A percentile compares a stretch with the other conserved stretches of the same genome.
These are phyloP conservation scores for Clarias laeviceps DNA, from an alignment of 2,797 vertebrate genomes.

Conservation along the genomic window DNA sequence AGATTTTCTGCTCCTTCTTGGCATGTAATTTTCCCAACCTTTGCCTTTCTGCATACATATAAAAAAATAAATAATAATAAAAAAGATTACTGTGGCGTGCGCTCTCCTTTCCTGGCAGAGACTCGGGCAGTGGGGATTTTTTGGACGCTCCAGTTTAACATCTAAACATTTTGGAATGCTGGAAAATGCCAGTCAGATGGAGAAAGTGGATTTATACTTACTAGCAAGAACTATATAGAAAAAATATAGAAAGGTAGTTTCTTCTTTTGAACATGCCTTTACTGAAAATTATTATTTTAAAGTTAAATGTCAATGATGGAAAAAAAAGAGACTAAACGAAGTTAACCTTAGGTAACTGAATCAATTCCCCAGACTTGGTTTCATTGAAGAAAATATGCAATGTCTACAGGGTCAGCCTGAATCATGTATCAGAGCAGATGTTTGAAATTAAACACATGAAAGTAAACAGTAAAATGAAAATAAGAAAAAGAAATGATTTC, in stretches of 20 bases:
- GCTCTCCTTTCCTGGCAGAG: slow-evolving; percentile 30
- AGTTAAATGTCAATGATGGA: not conserved
- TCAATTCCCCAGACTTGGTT: not conserved
- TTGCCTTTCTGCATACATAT: slow-evolving; percentile 7
- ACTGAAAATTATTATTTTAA: not conserved
- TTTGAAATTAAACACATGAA: not conserved
- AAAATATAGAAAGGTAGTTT: not conserved
- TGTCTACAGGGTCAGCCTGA: not conserved
- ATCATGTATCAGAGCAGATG: not conserved
- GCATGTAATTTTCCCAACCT: slow-evolving; percentile 15
- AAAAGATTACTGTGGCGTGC: slow-evolving; percentile 13
- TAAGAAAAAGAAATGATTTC: not conserved
- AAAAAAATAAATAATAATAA: not conserved
- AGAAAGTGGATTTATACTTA: not conserved
- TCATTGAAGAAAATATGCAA: not conserved
- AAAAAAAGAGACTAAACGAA: not conserved
- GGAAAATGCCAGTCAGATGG: slow-evolving; percentile 22
- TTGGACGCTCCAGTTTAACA: slow-evolving; percentile 30
- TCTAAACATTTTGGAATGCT: slow-evolving; percentile 34
- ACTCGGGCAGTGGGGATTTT: slow-evolving; percentile 13
- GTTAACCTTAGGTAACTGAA: not conserved
- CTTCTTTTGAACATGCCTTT: not conserved
- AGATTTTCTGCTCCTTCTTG: slow-evolving; percentile 29
- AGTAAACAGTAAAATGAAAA: not conserved
- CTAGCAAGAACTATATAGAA: not conserved